A percentile compares a stretch with the other conserved stretches of the same genome.
Evolutionary conservation across 2,888 invertebrate species (phyloP).

Genomic region (Amblyteles armatorius): DNA sequence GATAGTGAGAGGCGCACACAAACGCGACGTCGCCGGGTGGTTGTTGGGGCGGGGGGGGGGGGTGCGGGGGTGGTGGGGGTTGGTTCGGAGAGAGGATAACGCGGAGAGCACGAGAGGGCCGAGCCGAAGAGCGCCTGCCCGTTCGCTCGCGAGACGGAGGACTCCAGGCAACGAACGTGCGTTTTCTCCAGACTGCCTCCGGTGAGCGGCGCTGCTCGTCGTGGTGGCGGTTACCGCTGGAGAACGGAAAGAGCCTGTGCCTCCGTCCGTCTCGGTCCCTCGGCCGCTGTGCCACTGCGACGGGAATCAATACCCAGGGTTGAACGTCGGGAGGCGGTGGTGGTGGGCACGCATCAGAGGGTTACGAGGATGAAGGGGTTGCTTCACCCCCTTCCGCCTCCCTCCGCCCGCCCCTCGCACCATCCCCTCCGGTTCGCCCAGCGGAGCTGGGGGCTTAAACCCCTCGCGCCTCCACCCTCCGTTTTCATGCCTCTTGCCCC

Average conservation of each 20-base stretch:
- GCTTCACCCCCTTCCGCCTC: conserved; percentile 26
- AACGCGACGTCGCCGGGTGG: conserved; percentile 6
- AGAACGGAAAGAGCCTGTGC: conserved; percentile 76
- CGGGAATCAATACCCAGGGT: conserved; percentile 82
- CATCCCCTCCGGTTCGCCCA: too few relatives aligned
- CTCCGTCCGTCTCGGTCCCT: background rate
- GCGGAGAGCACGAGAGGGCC: conserved; percentile 46
- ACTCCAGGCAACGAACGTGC: conserved; percentile 78
- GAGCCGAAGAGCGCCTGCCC: conserved; percentile 66
- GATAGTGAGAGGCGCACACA: conserved; percentile 16
- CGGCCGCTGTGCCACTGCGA: conserved; percentile 72
- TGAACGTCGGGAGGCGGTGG: conserved; percentile 83
- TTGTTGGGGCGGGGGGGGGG: background rate
- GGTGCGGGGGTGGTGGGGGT: background rate
- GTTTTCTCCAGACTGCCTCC: conserved; percentile 79
- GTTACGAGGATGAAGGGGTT: conserved; percentile 74
- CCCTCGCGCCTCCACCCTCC: too few relatives aligned
- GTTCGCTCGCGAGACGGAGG: conserved; percentile 65
- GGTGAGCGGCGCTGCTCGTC: conserved; percentile 45
- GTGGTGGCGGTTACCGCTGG: conserved; percentile 70
- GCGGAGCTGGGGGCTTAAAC: background rate
- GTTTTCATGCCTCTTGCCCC: too few relatives aligned
- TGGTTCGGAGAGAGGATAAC: background rate
- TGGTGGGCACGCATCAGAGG: conserved; percentile 74
- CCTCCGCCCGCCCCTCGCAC: background rate